A percentile compares a stretch with the other conserved stretches of the same genome.
These are phyloP conservation scores for Paratilapia polleni DNA, from an alignment of 2,113 vertebrate species.

Conservation along the genomic window DNA sequence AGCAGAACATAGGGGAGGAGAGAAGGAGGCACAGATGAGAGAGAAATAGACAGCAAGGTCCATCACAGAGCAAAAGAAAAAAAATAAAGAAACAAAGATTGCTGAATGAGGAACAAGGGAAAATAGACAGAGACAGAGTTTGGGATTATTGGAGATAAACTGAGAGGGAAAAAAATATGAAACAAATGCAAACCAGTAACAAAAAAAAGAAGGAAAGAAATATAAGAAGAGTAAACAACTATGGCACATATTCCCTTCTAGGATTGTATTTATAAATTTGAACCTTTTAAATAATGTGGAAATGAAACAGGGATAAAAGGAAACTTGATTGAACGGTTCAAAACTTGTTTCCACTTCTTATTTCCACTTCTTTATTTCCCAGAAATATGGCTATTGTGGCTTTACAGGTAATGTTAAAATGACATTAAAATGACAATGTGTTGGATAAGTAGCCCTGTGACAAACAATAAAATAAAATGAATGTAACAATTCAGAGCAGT, in stretches of 20 bases:
- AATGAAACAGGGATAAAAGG: background rate
- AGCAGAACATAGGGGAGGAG: conserved; percentile 57
- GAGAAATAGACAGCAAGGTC: conserved; percentile 17
- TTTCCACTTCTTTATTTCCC: background rate
- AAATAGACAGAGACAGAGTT: conserved; percentile 20
- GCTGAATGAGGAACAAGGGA: conserved; percentile 1
- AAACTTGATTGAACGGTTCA: no score
- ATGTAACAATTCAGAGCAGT: background rate
- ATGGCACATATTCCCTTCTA: background rate
- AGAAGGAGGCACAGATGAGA: conserved; percentile 41
- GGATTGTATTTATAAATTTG: background rate
- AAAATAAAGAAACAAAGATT: background rate
- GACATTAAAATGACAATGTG: no score
- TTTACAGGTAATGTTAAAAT: background rate
- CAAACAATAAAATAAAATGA: background rate
- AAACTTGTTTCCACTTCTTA: no score
- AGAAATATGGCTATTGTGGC: background rate
- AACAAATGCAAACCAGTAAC: background rate
- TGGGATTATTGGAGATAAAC: background rate
- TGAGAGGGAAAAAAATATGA: background rate
- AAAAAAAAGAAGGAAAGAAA: conserved; percentile 1
- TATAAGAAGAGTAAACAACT: background rate
- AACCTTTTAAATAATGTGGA: background rate
- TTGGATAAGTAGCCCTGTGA: background rate
- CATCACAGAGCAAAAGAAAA: background rate